phyloP scores from a whole-genome alignment of 2,113 vertebrate species.

The Desmodus rotundus region DNA sequence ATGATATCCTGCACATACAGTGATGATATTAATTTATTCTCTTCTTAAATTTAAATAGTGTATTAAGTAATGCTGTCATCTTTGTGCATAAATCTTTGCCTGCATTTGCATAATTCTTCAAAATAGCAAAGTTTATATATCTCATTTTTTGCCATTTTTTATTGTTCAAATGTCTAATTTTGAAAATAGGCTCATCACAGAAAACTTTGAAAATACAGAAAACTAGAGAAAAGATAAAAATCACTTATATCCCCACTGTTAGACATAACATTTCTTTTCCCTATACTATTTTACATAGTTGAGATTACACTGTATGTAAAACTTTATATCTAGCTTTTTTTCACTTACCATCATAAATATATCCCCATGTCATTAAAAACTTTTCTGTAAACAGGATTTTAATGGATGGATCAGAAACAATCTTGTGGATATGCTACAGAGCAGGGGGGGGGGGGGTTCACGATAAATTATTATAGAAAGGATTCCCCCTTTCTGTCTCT shows the following conservation, averaged over 20 bases:
- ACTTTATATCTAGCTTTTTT: not conserved
- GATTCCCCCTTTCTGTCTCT: too few species aligned
- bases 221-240: not conserved
- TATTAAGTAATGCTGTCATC: not conserved
- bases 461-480: too few species aligned
- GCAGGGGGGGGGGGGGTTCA: too few species aligned
- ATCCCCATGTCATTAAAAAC: not conserved
- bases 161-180: not conserved
- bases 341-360: not conserved
- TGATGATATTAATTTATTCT: not conserved
- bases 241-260: not conserved
- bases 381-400: not conserved
- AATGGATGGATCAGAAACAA: not conserved
- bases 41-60: not conserved
- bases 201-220: not conserved
- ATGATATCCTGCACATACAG: not conserved
- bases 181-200: not conserved
- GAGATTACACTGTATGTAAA: not conserved
- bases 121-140: not conserved
- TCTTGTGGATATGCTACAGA: too few species aligned
- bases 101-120: not conserved
- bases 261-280: not conserved
- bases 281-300: not conserved
- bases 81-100: not conserved
- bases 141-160: too few species aligned